phyloP scores from a whole-genome alignment of 2,797 vertebrate species.

The Hoplostethus mediterraneus region DNA sequence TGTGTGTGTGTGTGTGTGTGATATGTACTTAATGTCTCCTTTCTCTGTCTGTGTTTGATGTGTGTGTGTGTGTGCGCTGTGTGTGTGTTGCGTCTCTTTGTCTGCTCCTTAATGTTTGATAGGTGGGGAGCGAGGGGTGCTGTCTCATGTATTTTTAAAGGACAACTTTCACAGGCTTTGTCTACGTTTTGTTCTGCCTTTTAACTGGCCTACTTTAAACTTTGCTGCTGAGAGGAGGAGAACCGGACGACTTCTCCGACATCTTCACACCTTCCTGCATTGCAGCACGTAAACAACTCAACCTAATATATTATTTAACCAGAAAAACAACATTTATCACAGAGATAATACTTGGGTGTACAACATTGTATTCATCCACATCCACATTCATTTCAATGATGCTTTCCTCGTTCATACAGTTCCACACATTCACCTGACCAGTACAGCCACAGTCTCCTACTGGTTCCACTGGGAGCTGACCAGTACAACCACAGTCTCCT shows the following conservation, averaged over 20 bases:
- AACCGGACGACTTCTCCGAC: slow-evolving; percentile 17
- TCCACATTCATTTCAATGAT: no score
- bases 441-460: no score
- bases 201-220: slow-evolving; percentile 71
- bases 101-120: slow-evolving; percentile 68
- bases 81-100: slow-evolving; percentile 26
- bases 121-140: slow-evolving; percentile 53
- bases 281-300: background rate
- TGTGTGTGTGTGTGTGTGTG: no score
- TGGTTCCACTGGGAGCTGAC: no score
- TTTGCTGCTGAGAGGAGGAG: slow-evolving; percentile 4
- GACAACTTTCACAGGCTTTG: slow-evolving; percentile 49
- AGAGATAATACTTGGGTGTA: no score
- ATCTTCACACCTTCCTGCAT: slow-evolving; percentile 29
- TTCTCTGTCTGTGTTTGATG: background rate
- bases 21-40: no score
- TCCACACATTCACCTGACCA: no score
- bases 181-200: slow-evolving; percentile 57
- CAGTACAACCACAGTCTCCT: no score
- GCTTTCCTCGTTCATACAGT: no score
- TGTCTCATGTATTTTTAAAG: slow-evolving; percentile 70
- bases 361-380: no score
- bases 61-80: slow-evolving; percentile 7
- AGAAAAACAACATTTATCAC: no score
- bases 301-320: no score